Evolutionary conservation across 30 jellyfish, hydroid and myxozoan species (phyloP), one percentile per base, ranked within the genome.

Genomic region (Haliclystus octoradiatus): DNA sequence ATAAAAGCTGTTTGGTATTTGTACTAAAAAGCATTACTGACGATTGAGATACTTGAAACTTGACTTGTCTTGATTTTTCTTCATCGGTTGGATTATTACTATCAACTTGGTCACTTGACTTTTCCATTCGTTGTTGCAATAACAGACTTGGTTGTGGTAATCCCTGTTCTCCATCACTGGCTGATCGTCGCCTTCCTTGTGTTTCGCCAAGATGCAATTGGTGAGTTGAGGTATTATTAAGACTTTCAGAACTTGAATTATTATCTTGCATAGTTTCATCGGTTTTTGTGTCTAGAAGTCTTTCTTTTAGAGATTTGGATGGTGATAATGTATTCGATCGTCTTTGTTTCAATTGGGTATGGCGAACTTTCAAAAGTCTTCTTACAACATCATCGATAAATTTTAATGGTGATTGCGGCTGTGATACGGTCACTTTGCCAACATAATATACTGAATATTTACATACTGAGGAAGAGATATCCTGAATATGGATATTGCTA

Each of bases 331-430:
- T 40, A 19, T 40, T 40, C 19, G 57, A 40, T 19, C 57, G 57
- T 40, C 57, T 40, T 40, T 9, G 57, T 40, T 40, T 40, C 57
- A 40, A 40, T 19, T 40, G 9, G 57, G 57, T 40, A 19, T 40
- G 57, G 57, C 50, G 82, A 24, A 60, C 33, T 22, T 62, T 52
- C 80, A 75, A 75, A 60, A 88, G 76, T 23, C 66, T 74, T 74
- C 78, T 73, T 47, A 88, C 24, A 70, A 88, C 84, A 15, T 80
- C 90, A 74, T 88, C 97, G 26, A 88, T 73, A 70, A 80, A 76
- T 46, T 88, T 66, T 19, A 94, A 93, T 12, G 97, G 97, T 27
- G 97, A 93, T 49, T 79, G 79, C 12, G 94, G 95, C 65, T 88
- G 94, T 24, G 89, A 75, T 19, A 88, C 74, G 5, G 94, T 74